Evolutionary conservation across 1,140 invertebrate genomes (phyloP).

Genomic region (Caerostris darwini): DNA sequence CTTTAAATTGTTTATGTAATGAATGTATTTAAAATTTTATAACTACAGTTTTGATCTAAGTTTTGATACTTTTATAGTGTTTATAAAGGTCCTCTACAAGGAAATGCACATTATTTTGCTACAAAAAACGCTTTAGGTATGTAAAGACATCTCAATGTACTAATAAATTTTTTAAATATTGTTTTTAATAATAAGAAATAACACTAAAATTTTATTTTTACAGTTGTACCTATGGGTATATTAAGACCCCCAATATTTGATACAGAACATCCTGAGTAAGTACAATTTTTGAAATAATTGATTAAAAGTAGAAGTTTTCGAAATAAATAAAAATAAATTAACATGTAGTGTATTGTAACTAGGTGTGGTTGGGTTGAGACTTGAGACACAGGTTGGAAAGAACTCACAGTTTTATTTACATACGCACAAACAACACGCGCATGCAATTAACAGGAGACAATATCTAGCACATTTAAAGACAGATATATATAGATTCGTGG

Average conservation of each 20-base stretch:
- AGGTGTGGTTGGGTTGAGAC: too few relatives aligned
- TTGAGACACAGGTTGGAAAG: too few relatives aligned
- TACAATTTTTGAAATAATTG: neutral
- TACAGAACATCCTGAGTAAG: constrained; percentile 71
- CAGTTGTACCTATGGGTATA: constrained; percentile 72
- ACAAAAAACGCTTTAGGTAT: constrained; percentile 76
- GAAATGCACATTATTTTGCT: constrained; percentile 68
- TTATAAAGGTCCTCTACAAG: constrained; percentile 71
- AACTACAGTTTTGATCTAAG: neutral
- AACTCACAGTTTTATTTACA: too few relatives aligned
- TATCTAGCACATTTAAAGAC: too few relatives aligned
- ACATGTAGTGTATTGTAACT: too few relatives aligned
- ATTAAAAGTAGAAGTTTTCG: too few relatives aligned
- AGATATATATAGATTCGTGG: too few relatives aligned
- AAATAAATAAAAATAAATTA: too few relatives aligned
- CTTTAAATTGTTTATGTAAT: too few relatives aligned
- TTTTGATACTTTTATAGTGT: constrained; percentile 8
- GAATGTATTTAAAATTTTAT: neutral
- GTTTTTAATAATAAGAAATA: neutral
- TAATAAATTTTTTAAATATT: neutral
- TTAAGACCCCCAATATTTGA: constrained; percentile 54
- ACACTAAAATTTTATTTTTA: neutral
- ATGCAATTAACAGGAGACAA: too few relatives aligned
- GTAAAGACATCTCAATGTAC: neutral
- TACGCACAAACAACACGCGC: too few relatives aligned